phyloP scores from a whole-genome alignment of 2,797 vertebrate species.

The Cyclopterus lumpus region DNA sequence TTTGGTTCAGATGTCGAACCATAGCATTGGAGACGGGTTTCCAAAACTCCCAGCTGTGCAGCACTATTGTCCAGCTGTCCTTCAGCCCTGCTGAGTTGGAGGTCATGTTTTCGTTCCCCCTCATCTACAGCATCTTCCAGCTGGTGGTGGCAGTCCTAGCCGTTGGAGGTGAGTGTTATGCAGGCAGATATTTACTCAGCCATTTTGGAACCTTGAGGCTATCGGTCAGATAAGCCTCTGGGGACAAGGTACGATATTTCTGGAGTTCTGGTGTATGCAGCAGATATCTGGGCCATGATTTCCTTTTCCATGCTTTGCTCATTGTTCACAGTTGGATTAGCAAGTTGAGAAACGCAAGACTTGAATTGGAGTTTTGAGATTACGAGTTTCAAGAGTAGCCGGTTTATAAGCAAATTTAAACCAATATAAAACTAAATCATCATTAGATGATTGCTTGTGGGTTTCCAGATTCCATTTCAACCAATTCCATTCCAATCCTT shows the following conservation, averaged over 20 bases:
- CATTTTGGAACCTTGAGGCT: not conserved
- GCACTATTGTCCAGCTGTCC: conserved; percentile 94
- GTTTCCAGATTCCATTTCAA: not conserved
- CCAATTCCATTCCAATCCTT: not conserved
- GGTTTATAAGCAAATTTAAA: not conserved
- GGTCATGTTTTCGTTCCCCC: conserved; percentile 93
- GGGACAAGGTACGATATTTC: not conserved
- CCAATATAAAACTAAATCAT: not conserved
- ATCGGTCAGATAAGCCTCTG: not conserved
- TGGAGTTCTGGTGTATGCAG: not conserved
- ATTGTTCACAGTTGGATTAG: not conserved
- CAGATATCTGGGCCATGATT: not conserved
- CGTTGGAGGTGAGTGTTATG: conserved; percentile 84
- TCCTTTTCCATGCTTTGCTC: not conserved
- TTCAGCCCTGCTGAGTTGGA: conserved; percentile 88
- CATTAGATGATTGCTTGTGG: not conserved
- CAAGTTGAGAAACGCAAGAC: not conserved
- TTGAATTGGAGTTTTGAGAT: not conserved
- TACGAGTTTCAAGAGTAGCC: not conserved
- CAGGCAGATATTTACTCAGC: not conserved
- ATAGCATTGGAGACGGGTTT: conserved; percentile 95
- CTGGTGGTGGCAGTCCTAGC: conserved; percentile 75
- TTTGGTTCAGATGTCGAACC: conserved; percentile 88
- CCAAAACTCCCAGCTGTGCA: conserved; percentile 95
- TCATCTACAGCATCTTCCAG: conserved; percentile 98